Base-by-base conservation (phyloP, 1,140 invertebrate genomes). In the Gerris buenoi region DNA sequence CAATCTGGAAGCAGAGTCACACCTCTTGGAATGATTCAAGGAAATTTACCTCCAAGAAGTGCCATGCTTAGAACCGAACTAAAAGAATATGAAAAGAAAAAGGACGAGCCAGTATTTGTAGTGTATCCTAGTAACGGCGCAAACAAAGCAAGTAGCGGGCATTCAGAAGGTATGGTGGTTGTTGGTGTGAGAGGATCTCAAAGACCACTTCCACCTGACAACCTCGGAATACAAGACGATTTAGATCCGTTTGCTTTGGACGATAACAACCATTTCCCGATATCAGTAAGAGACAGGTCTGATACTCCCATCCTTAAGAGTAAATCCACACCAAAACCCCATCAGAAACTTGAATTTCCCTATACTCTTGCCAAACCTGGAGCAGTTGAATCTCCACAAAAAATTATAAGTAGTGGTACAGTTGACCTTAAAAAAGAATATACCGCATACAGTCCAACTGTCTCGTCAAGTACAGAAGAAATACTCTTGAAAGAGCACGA, bases 1-100 rank as follows among this genome's bases (percentile, higher is more conserved):
- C 70, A 71, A 15, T 72, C 57, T 46, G 66, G 2, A 75, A 76
- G 57, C 62, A 77, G 65, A 60, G 80, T 83, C 0, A 80, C 82
- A 63, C 86, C 85, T 0, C 73, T 87, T 27, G 85, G 87, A 74
- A 87, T 87, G 85, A 80, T 87, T 46, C 80, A 81, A 68, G 77
- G 79, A 15, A 68, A 27, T 18, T 10, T 10, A 10, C 33, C 33
- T 46, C 68, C 67, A 13, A 70, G 66, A 25, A 70, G 67, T 63
- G 56, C 27, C 63, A 23, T 66, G 26, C 26, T 72, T 29, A 65
- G 69, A 26, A 26, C 66, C 25, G 67, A 69, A 18, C 28, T n/a
- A 56, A 71, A 56, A 64, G 63, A 71, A 57, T 67, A 60, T 28
- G 60, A 27, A 28, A 15, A 25, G 18, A 26, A 25, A 59, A 67